A percentile compares a stretch with the other conserved stretches of the same genome.
phyloP scores from a whole-genome alignment of 2,888 invertebrate species.

The Cynaeus angustus region DNA sequence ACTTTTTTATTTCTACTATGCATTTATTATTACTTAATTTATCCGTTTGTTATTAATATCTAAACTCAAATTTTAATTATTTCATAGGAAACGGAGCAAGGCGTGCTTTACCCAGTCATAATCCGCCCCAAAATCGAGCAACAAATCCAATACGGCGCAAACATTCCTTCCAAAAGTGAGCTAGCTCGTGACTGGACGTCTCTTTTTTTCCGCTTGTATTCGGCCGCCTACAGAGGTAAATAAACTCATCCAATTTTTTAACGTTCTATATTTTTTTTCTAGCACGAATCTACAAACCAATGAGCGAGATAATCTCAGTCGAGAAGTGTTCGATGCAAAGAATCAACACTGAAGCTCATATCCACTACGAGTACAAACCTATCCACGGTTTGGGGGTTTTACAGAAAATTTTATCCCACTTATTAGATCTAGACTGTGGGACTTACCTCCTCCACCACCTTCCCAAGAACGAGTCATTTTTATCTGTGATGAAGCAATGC shows the following conservation, averaged over 20 bases:
- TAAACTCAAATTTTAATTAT: too few relatives aligned
- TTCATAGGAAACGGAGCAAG: conserved; percentile 42
- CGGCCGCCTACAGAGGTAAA: conserved; percentile 65
- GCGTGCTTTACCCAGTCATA: conserved; percentile 58
- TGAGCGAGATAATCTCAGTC: conserved; percentile 60
- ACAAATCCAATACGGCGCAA: conserved; percentile 64
- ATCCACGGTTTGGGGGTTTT: conserved; percentile 61
- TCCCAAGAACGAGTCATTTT: conserved; percentile 63
- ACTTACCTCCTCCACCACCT: conserved; percentile 64
- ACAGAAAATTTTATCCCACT: conserved; percentile 60
- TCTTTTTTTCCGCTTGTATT: conserved; percentile 65
- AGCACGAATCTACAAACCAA: conserved; percentile 60
- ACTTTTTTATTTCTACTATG: too few relatives aligned
- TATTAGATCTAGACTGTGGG: conserved; percentile 59
- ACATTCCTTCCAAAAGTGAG: conserved; percentile 62
- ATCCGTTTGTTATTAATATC: too few relatives aligned
- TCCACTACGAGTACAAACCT: conserved; percentile 62
- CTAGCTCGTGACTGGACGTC: conserved; percentile 64
- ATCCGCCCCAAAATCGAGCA: conserved; percentile 66
- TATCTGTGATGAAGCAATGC: conserved; percentile 57
- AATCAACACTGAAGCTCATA: conserved; percentile 61
- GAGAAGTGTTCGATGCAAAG: conserved; percentile 64
- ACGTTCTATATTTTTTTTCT: too few relatives aligned
- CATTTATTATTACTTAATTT: too few relatives aligned
- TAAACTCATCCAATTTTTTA: background rate